These are phyloP conservation scores for Montipora efflorescens DNA, from an alignment of 64 coral and sea anemone genomes.

Conservation along the genomic window DNA sequence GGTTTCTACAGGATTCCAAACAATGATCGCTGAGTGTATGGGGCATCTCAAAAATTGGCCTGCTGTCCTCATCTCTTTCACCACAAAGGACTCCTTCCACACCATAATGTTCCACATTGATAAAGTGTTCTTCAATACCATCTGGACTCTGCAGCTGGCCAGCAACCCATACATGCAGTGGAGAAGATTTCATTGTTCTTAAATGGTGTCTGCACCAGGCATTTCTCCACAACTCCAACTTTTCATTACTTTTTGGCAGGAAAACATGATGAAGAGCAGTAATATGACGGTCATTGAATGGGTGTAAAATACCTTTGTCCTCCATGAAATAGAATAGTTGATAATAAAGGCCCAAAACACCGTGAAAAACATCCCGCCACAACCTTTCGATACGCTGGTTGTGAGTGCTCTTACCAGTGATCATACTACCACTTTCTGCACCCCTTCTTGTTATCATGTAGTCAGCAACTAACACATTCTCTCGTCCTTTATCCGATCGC, in stretches of 20 bases:
- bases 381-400: slow-evolving; percentile 52
- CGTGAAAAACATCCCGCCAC: slow-evolving; percentile 48
- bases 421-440: neutral
- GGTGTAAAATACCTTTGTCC: neutral
- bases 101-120: neutral
- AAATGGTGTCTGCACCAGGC: neutral
- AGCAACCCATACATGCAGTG: neutral
- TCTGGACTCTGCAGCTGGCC: neutral
- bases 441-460: slow-evolving; percentile 14
- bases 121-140: neutral
- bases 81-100: neutral
- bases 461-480: slow-evolving; percentile 24
- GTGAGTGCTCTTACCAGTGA: slow-evolving; percentile 34
- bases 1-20: neutral
- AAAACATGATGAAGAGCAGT: neutral
- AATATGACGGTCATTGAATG: neutral
- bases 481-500: slow-evolving; percentile 6
- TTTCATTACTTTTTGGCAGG: neutral
- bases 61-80: neutral
- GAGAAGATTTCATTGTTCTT: neutral
- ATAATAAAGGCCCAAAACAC: neutral
- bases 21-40: slow-evolving; percentile 28
- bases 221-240: neutral
- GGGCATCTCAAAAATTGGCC: slow-evolving; percentile 11
- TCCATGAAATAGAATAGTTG: neutral